These are phyloP conservation scores for Siderastrea radians DNA, from an alignment of 92 coral and sea anemone genomes.

Conservation along the genomic window DNA sequence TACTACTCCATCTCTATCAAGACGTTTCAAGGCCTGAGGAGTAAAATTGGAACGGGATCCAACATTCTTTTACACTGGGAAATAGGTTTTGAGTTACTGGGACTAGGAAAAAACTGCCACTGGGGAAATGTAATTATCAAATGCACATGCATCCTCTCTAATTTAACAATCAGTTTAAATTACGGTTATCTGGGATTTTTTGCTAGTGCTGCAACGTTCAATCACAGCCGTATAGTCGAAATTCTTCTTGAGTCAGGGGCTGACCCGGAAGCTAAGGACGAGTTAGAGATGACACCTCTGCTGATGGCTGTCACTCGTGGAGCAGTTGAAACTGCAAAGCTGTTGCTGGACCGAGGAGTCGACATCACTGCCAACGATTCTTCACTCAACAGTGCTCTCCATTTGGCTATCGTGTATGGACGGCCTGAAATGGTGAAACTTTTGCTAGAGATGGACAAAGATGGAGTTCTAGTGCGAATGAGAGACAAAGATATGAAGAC, in stretches of 20 bases:
- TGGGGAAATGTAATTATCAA: too few relatives aligned
- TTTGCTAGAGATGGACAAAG: slow-evolving; percentile 74
- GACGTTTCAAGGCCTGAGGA: too few relatives aligned
- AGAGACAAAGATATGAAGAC: slow-evolving; percentile 60
- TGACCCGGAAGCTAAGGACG: slow-evolving; percentile 60
- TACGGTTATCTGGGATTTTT: too few relatives aligned
- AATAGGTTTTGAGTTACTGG: too few relatives aligned
- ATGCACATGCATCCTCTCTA: not conserved
- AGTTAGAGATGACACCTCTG: slow-evolving; percentile 68
- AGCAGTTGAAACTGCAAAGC: slow-evolving; percentile 43
- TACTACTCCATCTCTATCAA: too few relatives aligned
- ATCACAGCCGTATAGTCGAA: slow-evolving; percentile 60
- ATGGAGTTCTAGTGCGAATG: slow-evolving; percentile 43
- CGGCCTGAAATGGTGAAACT: slow-evolving; percentile 48
- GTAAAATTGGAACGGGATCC: too few relatives aligned
- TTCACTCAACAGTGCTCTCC: slow-evolving; percentile 61
- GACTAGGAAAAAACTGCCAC: too few relatives aligned
- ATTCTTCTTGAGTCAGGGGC: slow-evolving; percentile 78
- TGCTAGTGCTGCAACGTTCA: slow-evolving; percentile 75
- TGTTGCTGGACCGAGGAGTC: slow-evolving; percentile 74
- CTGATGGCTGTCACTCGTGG: slow-evolving; percentile 66
- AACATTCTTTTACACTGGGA: too few relatives aligned
- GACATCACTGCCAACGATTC: slow-evolving; percentile 61
- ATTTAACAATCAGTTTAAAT: too few relatives aligned
- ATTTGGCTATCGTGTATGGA: slow-evolving; percentile 66